Evolutionary conservation across 2,888 invertebrate genomes (phyloP).

Genomic region (Drosophila paramelanica): DNA sequence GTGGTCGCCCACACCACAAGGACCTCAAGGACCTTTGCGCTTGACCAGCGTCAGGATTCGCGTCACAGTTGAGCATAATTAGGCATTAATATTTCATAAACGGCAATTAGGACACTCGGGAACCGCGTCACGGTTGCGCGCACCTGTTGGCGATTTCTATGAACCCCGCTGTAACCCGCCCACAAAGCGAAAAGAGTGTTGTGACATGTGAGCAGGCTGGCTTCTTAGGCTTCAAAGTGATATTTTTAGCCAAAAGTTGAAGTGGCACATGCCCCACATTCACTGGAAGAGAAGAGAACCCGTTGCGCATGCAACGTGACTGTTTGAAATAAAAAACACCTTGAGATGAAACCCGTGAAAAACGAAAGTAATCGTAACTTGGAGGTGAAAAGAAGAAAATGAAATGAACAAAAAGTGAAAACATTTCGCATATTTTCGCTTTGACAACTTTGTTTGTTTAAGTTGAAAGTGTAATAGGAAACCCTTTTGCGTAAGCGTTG

Average conservation of each 20-base stretch:
- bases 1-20: slow-evolving; percentile 13
- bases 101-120: slow-evolving; percentile 56
- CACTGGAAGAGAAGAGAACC: slow-evolving; percentile 1
- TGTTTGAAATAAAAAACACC: slow-evolving; percentile 59
- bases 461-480: slow-evolving; percentile 65
- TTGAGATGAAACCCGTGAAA: slow-evolving; percentile 43
- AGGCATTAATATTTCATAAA: slow-evolving; percentile 77
- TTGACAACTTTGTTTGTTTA: slow-evolving; percentile 62
- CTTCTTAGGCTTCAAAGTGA: slow-evolving; percentile 47
- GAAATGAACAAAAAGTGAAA: background rate
- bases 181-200: too few species aligned
- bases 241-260: slow-evolving; percentile 9
- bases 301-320: slow-evolving; percentile 67
- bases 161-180: background rate
- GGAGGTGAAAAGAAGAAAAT: background rate
- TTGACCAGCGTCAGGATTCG: slow-evolving; percentile 1
- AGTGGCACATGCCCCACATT: slow-evolving; percentile 26
- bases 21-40: slow-evolving; percentile 20
- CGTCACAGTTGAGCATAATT: slow-evolving; percentile 63
- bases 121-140: slow-evolving; percentile 41
- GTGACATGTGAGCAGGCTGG: slow-evolving; percentile 16
- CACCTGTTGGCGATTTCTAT: slow-evolving; percentile 15
- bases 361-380: slow-evolving; percentile 22
- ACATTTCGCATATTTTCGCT: slow-evolving; percentile 56
- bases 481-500: slow-evolving; percentile 74